Percentiles rank a stretch among this genome's conserved stretches.
phyloP scores from a whole-genome alignment of 2,113 vertebrate species.

The Thunnus thynnus region DNA sequence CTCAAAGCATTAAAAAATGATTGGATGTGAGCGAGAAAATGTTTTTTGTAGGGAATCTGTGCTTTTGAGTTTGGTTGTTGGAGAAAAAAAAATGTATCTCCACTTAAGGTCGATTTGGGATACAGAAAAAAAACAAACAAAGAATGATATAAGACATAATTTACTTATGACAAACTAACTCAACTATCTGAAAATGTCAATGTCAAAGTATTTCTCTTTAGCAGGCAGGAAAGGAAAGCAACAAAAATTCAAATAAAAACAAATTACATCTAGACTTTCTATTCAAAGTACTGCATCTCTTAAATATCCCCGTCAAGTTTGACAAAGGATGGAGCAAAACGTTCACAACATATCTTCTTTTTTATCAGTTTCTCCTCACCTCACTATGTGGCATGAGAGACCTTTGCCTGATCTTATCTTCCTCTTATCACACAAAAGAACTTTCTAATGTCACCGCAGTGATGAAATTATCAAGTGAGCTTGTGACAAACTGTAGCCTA shows the following conservation, averaged over 20 bases:
- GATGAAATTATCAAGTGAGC: slow-evolving; percentile 23
- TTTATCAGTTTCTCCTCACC: slow-evolving; percentile 43
- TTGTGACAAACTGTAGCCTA: not conserved
- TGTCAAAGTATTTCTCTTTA: not conserved
- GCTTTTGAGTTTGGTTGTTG: not conserved
- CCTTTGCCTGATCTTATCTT: slow-evolving; percentile 58
- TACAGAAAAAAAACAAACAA: not conserved
- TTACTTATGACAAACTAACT: not conserved
- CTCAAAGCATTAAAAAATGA: not conserved
- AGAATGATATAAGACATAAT: not conserved
- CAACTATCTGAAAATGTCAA: not conserved
- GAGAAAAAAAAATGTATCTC: not conserved
- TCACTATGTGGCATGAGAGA: slow-evolving; percentile 3
- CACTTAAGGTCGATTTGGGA: not conserved
- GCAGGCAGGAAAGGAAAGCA: not conserved
- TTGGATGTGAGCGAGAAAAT: not conserved
- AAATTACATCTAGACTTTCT: too few species aligned
- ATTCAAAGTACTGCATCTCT: not conserved
- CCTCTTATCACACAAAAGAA: slow-evolving; percentile 59
- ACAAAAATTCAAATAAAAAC: not conserved
- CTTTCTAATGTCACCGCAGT: slow-evolving; percentile 35
- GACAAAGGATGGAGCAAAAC: slow-evolving; percentile 6
- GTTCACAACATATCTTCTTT: not conserved
- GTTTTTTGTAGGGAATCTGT: not conserved
- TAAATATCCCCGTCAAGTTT: not conserved